Evolutionary conservation across 1,140 invertebrate species (phyloP).

Genomic region (Trachymyrmex cornetzi): DNA sequence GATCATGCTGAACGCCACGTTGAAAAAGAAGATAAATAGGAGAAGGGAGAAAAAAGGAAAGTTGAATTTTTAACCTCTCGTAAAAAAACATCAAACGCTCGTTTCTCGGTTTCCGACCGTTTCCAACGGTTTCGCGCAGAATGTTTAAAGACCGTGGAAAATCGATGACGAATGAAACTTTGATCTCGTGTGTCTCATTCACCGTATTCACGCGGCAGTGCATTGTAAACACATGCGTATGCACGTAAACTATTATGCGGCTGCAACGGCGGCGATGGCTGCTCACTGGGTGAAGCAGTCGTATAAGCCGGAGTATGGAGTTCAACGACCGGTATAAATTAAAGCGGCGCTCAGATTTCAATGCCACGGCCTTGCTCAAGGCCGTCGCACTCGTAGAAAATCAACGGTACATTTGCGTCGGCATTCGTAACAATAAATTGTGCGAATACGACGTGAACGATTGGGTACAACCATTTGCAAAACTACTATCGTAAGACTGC

Average conservation of each 20-base stretch:
- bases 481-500: background rate
- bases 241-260: slow-evolving; percentile 72
- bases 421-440: slow-evolving; percentile 72
- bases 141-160: background rate
- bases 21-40: background rate
- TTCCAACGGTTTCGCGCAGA: background rate
- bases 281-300: slow-evolving; percentile 73
- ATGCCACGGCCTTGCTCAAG: slow-evolving; percentile 79
- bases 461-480: background rate
- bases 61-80: background rate
- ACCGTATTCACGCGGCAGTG: slow-evolving; percentile 15
- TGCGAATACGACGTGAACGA: slow-evolving; percentile 28
- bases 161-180: slow-evolving; percentile 58
- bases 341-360: slow-evolving; percentile 79
- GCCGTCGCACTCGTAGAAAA: slow-evolving; percentile 76
- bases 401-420: slow-evolving; percentile 74
- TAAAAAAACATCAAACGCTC: background rate
- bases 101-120: background rate
- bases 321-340: slow-evolving; percentile 81
- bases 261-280: slow-evolving; percentile 56
- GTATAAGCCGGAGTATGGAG: slow-evolving; percentile 70
- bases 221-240: slow-evolving; percentile 53
- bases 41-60: background rate
- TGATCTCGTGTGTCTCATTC: slow-evolving; percentile 32
- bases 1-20: background rate